Base-by-base conservation (phyloP, 2,888 invertebrate species). In the Metopia argyrocephala region DNA sequence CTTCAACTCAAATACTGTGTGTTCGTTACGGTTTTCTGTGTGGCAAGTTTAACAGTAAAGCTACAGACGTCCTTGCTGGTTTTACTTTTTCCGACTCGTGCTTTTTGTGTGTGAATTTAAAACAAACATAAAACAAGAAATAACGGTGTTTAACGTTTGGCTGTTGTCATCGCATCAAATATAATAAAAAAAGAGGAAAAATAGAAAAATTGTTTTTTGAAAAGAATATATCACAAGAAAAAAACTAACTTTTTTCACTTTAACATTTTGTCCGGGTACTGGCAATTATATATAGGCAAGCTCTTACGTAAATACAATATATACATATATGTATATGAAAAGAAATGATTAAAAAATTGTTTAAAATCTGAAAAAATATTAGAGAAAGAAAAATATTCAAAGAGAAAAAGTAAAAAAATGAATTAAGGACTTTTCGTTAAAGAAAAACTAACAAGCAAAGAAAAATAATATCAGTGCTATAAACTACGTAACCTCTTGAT, bases 221-320 rank as follows among this genome's bases (percentile, higher is more conserved):
- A 78, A 78, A 80, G 69, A 69, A 69, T 62, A 54, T 21, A n/a
- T n/a, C n/a, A n/a, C 15, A 38, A 56, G 31, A 57, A 73, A 83
- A 83, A 81, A 76, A 78, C 82, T 78, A 61, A 81, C 79, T 78
- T 82, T 82, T 75, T 81, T 82, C 79, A 80, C 83, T 73, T 71
- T 48, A 78, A 62, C 78, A 70, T 18, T 23, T 82, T 82, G 83
- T 84, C 79, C 83, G 84, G 84, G 82, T 82, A 76, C 79, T 82
- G 82, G 71, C 73, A 64, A 82, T 81, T 59, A 69, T 71, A 79
- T 78, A 81, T 50, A 80, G 79, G 78, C 78, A 66, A 82, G 83
- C 83, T 83, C 84, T 84, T 84, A 84, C 84, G 83, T 84, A 84
- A 84, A 84, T 84, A 83, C 82, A 74, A 48, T 15, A 62, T n/a